Conservation (phyloP, 2,113 vertebrate genomes). For the Anser cygnoides region DNA sequence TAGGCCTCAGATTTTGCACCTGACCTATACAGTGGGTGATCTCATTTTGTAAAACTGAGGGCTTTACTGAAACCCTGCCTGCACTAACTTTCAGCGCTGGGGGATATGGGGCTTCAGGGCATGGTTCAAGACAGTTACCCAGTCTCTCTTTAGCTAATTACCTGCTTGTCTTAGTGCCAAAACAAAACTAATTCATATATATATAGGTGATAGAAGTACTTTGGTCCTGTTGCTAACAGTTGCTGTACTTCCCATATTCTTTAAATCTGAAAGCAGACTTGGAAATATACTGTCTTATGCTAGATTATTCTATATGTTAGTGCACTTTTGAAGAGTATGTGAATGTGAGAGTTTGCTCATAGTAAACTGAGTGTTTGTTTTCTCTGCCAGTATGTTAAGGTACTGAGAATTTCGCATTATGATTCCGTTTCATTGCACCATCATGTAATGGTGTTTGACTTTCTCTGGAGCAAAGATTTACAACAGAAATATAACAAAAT, state of each 20-base stretch:
- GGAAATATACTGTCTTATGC: background rate
- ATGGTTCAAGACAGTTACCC: background rate
- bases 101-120: background rate
- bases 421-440: background rate
- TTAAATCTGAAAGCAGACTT: background rate
- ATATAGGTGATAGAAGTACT: background rate
- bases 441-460: background rate
- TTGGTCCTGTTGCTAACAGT: background rate
- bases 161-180: background rate
- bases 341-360: background rate
- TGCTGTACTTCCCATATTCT: background rate
- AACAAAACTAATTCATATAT: background rate
- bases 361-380: background rate
- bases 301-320: background rate
- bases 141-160: background rate
- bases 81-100: rapidly evolving
- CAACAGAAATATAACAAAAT: background rate
- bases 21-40: background rate
- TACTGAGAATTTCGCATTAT: background rate
- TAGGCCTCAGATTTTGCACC: background rate
- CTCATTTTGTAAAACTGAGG: background rate
- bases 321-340: background rate
- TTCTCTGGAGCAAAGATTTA: background rate
- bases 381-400: background rate
- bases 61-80: background rate